Evolutionary conservation across 2,797 vertebrate genomes (phyloP), one percentile per base, ranked within the genome.

Genomic region (Falco naumanni): DNA sequence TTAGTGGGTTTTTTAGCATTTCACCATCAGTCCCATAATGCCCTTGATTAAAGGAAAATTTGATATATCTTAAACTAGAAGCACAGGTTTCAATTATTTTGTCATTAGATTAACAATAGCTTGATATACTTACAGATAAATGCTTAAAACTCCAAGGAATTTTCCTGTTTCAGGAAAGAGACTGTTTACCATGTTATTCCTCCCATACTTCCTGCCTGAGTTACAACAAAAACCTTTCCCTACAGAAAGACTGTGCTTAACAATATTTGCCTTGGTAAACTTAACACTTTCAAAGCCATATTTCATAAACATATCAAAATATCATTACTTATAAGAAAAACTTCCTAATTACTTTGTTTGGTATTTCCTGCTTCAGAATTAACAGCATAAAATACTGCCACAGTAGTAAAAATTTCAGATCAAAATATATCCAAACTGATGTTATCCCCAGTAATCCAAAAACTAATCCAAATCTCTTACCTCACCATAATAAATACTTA

Each of bases 401-500:
- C 0, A 69, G 24, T 4, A 33, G 24, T 29, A 56, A 74, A 64
- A 47, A 57, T 14, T 56, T 75, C 47, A 87, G 25, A 57, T 21
- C 37, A 45, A 77, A 82, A n/a, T 21, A 51, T 16, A 50, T 18
- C 18, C 34, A 93, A 41, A 64, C 39, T 48, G 90, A 74, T 20
- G 61, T 9, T 24, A 84, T 19, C 21, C n/a, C n/a, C 72, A 76
- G 11, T 11, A 76, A 79, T 15, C 17, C 51, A 82, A 83, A 90
- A 90, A 85, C 57, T 0, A 81, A 79, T 39, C 18, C 11, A 24
- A 18, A 16, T 48, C 65, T 61, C 97, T 98, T 98, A 99, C 99
- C 99, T 99, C 98, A 45, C 98, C 94, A 19, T 98, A 97, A 97
- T 97, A 98, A 95, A 99, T 97, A 60, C 98, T 99, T 79, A 99